Evolutionary conservation across 1,140 invertebrate species (phyloP), one percentile per base, ranked within the genome.

Genomic region (Scaptodrosophila lebanonensis): DNA sequence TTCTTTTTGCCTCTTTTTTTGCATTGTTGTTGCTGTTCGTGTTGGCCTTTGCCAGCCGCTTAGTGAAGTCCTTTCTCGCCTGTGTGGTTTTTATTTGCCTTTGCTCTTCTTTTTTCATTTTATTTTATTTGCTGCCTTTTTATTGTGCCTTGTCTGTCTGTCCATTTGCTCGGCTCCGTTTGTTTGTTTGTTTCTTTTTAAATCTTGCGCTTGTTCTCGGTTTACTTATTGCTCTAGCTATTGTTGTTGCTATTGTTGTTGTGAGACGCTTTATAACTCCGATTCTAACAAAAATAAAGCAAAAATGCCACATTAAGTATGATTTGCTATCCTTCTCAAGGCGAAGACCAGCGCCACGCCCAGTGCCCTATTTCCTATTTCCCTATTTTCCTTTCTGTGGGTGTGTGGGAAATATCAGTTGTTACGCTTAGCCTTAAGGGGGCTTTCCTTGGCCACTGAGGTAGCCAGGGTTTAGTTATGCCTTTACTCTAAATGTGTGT

Each of bases 241-340:
- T 13, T 38, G 35, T 38, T 13, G 11, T 15, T 38, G 35, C 35
- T 38, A 33, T 33, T n/a, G 32, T 13, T 5, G 12, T n/a, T 33
- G 12, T 33, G 6, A 4, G 22, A 25, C 35, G 35, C 9, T 38
- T 38, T 56, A 70, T 75, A 72, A 38, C 60, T 67, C 49, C 56
- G 45, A 62, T 49, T 57, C 56, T 62, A 57, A 62, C 43, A 62
- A 62, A 57, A 52, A 60, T 53, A 53, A 60, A 36, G 49, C 42
- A 57, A 59, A 82, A 82, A 82, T 82, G 75, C 75, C 75, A 82
- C 75, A 82, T 82, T 82, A 82, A 82, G 69, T 70, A 82, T 82
- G 75, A 82, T 82, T 82, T 82, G 75, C 75, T 70, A n/a, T n/a
- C 75, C 75, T 82, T 79, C 62, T 65, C 45, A 58, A 68, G 72